Evolutionary conservation across 2,888 invertebrate species (phyloP), one percentile per base, ranked within the genome.

Genomic region (Leptothorax acervorum): DNA sequence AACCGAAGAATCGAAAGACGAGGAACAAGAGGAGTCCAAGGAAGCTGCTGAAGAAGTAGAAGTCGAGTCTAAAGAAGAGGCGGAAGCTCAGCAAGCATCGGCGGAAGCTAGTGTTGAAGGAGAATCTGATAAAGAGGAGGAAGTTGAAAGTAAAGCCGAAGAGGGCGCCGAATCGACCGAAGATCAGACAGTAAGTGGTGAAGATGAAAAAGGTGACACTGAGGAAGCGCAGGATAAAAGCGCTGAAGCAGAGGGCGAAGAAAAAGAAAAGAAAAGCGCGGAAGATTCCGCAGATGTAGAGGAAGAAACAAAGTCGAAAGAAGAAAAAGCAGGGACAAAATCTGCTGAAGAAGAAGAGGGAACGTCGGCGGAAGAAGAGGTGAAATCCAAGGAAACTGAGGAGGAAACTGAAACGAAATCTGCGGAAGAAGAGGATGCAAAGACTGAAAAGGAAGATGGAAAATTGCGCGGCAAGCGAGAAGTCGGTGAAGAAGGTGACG

Each of bases 121-220:
- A 23, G 92, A 92, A 79, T 90, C 93, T 42, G 93, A 93, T 65
- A 95, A 94, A 79, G 91, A 86, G 1, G 90, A 91, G 57, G 53
- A 18, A 65, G 11, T 2, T 55, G 86, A 84, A 5, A 86, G 89
- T 63, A 81, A 88, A 11, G 92, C 88, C 71, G 93, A 87, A 66
- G 92, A 91, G 75, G 85, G 88, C 0, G 35, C 53, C 91, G 84
- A 92, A 90, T 86, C 90, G 85, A 83, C 79, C 68, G 88, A 81
- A 42, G 89, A 85, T 70, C 84, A 86, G 42, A 85, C 84, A 28
- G 88, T 85, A 55, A 86, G 87, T 45, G 88, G 28, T 6, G 91
- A 91, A n/a, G 87, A 86, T 42, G 86, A 70, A 3, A 89, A 90
- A 35, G 87, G 81, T 12, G 83, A 87, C 35, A 71, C 60, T n/a